A percentile compares a stretch with the other conserved stretches of the same genome.
These are phyloP conservation scores for Pectinophora gossypiella DNA, from an alignment of 1,140 invertebrate species.

Conservation along the genomic window DNA sequence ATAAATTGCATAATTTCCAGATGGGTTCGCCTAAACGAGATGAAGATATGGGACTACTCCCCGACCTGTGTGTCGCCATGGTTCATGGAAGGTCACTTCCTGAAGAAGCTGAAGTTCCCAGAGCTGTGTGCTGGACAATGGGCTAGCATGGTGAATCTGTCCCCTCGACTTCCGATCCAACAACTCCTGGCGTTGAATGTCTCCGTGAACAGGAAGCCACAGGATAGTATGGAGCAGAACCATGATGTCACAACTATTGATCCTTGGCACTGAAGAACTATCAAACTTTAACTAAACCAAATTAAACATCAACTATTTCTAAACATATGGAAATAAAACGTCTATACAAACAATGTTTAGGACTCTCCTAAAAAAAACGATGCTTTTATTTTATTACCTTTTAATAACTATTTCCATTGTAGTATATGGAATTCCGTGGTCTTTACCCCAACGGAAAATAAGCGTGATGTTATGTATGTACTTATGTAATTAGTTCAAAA, in stretches of 20 bases:
- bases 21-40: conserved; percentile 80
- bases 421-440: too few relatives aligned
- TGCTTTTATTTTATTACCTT: too few relatives aligned
- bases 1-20: conserved; percentile 57
- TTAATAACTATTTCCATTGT: too few relatives aligned
- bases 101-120: conserved; percentile 85
- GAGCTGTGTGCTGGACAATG: conserved; percentile 89
- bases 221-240: conserved; percentile 62
- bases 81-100: conserved; percentile 80
- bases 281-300: too few relatives aligned
- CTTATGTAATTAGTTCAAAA: too few relatives aligned
- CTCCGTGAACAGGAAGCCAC: conserved; percentile 67
- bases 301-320: too few relatives aligned
- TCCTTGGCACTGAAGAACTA: conserved; percentile 37
- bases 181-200: conserved; percentile 68
- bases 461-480: too few relatives aligned
- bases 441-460: too few relatives aligned
- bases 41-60: conserved; percentile 84
- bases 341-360: too few relatives aligned
- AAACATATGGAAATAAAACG: too few relatives aligned
- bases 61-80: conserved; percentile 86
- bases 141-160: conserved; percentile 88
- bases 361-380: too few relatives aligned
- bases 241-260: conserved; percentile 46
- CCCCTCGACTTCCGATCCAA: conserved; percentile 79